Evolutionary conservation across 2,888 invertebrate genomes (phyloP).

Genomic region (Monochamus alternatus): DNA sequence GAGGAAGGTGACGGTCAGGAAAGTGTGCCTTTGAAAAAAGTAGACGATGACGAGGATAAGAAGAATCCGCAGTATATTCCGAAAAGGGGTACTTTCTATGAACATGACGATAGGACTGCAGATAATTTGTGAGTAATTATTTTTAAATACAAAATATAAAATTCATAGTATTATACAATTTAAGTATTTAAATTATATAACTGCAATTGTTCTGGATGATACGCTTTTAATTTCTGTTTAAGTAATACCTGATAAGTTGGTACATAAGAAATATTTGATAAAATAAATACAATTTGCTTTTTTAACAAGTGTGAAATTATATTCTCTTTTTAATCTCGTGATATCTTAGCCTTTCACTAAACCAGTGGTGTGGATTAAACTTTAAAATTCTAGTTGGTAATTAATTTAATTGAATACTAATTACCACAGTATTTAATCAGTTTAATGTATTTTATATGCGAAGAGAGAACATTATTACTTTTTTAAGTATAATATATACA

Average conservation of each 20-base stretch:
- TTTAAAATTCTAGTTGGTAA: too few species aligned
- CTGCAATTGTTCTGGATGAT: too few species aligned
- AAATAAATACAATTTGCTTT: background rate
- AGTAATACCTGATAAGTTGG: too few species aligned
- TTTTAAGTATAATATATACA: too few species aligned
- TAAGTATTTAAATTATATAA: too few species aligned
- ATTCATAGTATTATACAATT: too few species aligned
- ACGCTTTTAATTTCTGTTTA: too few species aligned
- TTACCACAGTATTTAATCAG: too few species aligned
- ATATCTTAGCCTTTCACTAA: slow-evolving; percentile 7
- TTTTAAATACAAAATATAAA: background rate
- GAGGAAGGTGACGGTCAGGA: slow-evolving; percentile 85
- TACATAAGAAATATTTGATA: too few species aligned
- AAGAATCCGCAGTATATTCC: slow-evolving; percentile 98
- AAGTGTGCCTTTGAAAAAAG: slow-evolving; percentile 74
- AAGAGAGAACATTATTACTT: too few species aligned
- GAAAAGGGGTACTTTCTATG: slow-evolving; percentile 95
- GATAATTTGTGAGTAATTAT: slow-evolving; percentile 76
- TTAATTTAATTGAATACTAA: too few species aligned
- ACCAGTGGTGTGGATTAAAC: background rate
- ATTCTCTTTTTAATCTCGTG: background rate
- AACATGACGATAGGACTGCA: slow-evolving; percentile 93
- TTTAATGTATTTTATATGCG: too few species aligned
- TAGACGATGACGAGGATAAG: slow-evolving; percentile 95
- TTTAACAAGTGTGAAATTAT: slow-evolving; percentile 1